Percentiles rank a stretch among this genome's conserved stretches.
Conservation (phyloP, 2,888 invertebrate species). For the Buathra laborator region DNA sequence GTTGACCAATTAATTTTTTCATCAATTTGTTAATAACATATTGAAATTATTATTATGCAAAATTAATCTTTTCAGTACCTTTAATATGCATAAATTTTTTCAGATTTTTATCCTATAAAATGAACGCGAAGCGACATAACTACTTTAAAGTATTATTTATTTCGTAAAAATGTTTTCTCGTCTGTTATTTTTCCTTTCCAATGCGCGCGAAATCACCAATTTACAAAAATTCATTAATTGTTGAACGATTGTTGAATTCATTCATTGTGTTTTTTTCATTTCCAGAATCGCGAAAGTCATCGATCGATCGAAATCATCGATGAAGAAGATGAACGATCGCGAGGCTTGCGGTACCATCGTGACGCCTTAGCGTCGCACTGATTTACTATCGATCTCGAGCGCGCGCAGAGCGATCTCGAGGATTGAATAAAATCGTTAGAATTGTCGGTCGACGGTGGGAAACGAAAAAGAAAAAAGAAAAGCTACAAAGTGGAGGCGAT, state of each 20-base stretch:
- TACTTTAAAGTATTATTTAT: too few relatives aligned
- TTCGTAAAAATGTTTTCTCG: too few relatives aligned
- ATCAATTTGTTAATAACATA: too few relatives aligned
- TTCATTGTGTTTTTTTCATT: background rate
- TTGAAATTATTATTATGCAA: too few relatives aligned
- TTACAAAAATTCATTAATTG: background rate
- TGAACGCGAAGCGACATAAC: too few relatives aligned
- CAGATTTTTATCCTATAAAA: too few relatives aligned
- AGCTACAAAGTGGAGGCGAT: slow-evolving; percentile 70
- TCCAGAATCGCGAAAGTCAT: background rate
- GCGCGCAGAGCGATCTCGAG: background rate
- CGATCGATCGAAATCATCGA: background rate
- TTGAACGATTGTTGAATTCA: too few relatives aligned
- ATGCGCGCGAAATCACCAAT: background rate
- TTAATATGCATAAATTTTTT: too few relatives aligned
- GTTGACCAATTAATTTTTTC: too few relatives aligned
- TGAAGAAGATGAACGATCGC: slow-evolving; percentile 29
- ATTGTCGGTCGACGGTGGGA: background rate
- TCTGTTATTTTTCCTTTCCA: too few relatives aligned
- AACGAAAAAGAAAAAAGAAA: slow-evolving; percentile 26
- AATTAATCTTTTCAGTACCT: too few relatives aligned
- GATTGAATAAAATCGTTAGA: background rate
- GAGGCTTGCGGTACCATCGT: slow-evolving; percentile 4
- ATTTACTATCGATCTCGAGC: background rate
- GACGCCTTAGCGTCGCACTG: slow-evolving; percentile 25